phyloP scores from a whole-genome alignment of 2,888 invertebrate species.

The Watsonalla binaria region DNA sequence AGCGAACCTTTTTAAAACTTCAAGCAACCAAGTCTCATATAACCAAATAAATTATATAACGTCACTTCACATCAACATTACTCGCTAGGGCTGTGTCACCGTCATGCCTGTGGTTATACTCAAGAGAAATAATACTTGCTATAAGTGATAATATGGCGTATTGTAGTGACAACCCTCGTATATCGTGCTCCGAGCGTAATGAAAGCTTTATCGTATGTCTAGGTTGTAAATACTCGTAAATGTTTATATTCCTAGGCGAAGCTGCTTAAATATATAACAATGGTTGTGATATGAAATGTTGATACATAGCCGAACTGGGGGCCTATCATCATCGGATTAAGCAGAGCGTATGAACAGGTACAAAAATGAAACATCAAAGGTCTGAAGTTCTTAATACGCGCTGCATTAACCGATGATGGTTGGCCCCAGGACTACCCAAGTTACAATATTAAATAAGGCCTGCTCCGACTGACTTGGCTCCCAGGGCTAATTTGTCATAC shows the following conservation, averaged over 20 bases:
- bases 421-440: too few relatives aligned
- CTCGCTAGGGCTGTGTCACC: neutral
- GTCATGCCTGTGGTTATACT: neutral
- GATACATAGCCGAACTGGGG: too few relatives aligned
- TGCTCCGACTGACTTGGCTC: too few relatives aligned
- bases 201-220: neutral
- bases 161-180: neutral
- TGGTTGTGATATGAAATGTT: neutral
- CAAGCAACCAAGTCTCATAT: neutral
- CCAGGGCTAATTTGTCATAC: too few relatives aligned
- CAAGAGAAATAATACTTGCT: neutral
- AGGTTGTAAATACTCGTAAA: neutral
- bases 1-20: neutral
- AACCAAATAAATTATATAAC: neutral
- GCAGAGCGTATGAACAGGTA: too few relatives aligned
- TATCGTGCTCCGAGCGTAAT: neutral
- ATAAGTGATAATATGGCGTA: neutral
- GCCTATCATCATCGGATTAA: too few relatives aligned
- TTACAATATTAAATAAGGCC: too few relatives aligned
- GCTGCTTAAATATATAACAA: neutral
- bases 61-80: neutral
- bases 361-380: too few relatives aligned
- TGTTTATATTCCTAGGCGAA: neutral
- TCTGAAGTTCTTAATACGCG: too few relatives aligned
- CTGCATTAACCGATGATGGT: too few relatives aligned